A percentile compares a stretch with the other conserved stretches of the same genome.
phyloP scores from a whole-genome alignment of 2,113 vertebrate species.

The Ciconia boyciana region DNA sequence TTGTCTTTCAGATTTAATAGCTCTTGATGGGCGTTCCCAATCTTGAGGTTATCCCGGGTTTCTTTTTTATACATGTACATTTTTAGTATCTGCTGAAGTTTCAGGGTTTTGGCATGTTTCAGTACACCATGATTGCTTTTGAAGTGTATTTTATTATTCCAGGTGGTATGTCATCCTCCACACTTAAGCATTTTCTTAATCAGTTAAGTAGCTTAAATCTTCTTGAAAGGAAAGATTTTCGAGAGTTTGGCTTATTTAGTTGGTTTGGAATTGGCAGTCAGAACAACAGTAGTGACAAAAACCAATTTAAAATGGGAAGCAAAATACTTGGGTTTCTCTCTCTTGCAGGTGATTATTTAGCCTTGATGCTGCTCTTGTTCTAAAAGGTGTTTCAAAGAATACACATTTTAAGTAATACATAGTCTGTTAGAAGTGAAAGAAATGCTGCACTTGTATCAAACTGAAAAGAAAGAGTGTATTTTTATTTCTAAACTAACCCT shows the following conservation, averaged over 20 bases:
- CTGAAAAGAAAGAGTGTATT: not conserved
- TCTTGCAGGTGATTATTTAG: not conserved
- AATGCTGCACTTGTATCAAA: not conserved
- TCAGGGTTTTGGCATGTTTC: not conserved
- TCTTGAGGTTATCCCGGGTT: not conserved
- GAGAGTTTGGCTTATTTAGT: not conserved
- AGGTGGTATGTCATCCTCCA: not conserved
- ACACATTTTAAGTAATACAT: fast-evolving
- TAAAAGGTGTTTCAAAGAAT: not conserved
- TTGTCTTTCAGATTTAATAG: not conserved
- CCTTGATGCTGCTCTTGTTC: not conserved
- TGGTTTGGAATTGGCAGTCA: not conserved
- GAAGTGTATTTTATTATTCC: not conserved
- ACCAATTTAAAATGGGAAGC: not conserved
- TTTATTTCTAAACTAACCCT: not conserved
- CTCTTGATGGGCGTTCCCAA: not conserved
- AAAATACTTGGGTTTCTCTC: not conserved
- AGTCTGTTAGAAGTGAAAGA: not conserved
- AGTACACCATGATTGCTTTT: not conserved
- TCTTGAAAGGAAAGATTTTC: not conserved
- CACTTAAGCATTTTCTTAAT: not conserved
- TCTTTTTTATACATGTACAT: not conserved
- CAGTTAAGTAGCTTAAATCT: not conserved
- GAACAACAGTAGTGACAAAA: not conserved
- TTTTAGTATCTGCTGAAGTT: not conserved